These are phyloP conservation scores for Sebastes kiyomatsui DNA, from an alignment of 2,797 vertebrate species.

Conservation along the genomic window DNA sequence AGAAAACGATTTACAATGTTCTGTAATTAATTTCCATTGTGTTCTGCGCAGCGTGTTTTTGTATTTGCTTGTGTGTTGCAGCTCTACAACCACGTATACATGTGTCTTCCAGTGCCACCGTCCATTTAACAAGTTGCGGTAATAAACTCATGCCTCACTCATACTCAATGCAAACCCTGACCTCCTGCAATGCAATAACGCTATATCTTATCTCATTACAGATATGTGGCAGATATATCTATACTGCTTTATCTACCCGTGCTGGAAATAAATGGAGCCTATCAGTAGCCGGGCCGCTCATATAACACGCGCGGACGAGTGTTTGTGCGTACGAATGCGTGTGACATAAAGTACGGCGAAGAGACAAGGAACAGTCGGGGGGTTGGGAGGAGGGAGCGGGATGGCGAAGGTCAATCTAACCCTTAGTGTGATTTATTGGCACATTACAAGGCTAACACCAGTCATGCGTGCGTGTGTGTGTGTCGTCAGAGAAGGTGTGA, in stretches of 20 bases:
- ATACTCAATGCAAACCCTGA: constrained; percentile 18
- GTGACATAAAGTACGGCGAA: constrained; percentile 55
- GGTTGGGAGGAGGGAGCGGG: constrained; percentile 29
- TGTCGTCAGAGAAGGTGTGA: background rate
- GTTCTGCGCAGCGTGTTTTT: background rate
- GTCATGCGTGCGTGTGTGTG: background rate
- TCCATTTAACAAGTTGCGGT: background rate
- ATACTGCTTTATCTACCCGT: constrained; percentile 1
- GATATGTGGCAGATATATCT: constrained; percentile 10
- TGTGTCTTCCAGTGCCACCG: background rate
- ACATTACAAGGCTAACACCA: constrained; percentile 58
- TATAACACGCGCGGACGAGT: background rate
- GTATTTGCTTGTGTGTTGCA: background rate
- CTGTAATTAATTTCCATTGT: background rate
- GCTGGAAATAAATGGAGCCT: constrained; percentile 49
- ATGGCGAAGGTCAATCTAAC: constrained; percentile 67
- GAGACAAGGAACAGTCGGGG: constrained; percentile 40
- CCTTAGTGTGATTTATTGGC: constrained; percentile 71
- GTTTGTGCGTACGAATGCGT: constrained; percentile 8
- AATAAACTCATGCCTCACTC: background rate
- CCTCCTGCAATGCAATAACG: constrained; percentile 6
- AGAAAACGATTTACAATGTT: background rate
- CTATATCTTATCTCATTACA: constrained; percentile 28
- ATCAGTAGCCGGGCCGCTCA: constrained; percentile 19
- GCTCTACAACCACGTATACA: background rate